Percentiles rank a stretch among this genome's conserved stretches.
Evolutionary conservation across 30 jellyfish, hydroid and myxozoan genomes (phyloP).

Genomic region (Catostylus mosaicus): DNA sequence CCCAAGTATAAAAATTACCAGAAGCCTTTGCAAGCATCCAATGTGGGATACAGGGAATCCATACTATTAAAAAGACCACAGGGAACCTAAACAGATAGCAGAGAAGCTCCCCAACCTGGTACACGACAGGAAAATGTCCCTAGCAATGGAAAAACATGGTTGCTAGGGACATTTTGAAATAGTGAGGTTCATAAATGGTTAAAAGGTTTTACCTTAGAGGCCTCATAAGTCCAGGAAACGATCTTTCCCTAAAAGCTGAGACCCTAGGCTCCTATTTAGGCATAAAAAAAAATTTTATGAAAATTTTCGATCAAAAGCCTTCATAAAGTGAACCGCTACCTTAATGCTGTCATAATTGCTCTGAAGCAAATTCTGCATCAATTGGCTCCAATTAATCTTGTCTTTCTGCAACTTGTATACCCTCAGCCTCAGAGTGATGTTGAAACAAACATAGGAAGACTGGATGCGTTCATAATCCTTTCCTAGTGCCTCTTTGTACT

Average conservation of each 20-base stretch:
- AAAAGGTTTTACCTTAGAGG: not conserved
- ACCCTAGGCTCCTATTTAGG: not conserved
- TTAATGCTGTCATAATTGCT: constrained; percentile 4
- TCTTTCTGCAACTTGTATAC: not conserved
- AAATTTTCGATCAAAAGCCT: not conserved
- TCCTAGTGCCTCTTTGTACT: constrained; percentile 27
- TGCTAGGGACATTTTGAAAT: not conserved
- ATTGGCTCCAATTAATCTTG: not conserved
- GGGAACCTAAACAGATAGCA: not conserved
- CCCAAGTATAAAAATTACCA: not conserved
- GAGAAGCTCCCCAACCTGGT: not conserved
- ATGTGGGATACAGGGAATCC: not conserved
- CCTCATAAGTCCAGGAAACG: not conserved
- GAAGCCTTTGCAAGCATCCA: not conserved
- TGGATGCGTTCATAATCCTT: constrained; percentile 32
- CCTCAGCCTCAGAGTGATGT: constrained; percentile 32
- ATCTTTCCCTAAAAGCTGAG: not conserved
- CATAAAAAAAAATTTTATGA: not conserved
- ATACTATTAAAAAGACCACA: not conserved
- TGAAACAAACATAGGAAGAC: constrained; percentile 19
- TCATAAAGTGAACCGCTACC: not conserved
- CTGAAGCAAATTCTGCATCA: not conserved
- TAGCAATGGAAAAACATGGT: not conserved
- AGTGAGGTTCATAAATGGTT: not conserved
- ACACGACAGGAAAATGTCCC: not conserved